A percentile compares a stretch with the other conserved stretches of the same genome.
phyloP scores from a whole-genome alignment of 2,113 vertebrate species.

The Puma concolor region DNA sequence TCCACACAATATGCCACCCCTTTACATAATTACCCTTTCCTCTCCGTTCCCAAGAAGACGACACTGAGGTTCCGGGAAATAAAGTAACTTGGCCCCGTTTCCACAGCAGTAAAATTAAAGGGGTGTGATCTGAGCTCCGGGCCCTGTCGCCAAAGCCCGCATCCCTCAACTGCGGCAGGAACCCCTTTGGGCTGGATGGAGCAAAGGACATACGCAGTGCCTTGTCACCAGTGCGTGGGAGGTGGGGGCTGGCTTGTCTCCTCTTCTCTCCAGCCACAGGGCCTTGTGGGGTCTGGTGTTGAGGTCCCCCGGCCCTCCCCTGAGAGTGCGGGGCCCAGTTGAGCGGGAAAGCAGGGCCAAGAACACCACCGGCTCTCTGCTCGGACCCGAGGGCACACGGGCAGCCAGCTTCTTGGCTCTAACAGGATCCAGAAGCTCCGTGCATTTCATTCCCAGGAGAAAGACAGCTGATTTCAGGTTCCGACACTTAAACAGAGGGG shows the following conservation, averaged over 20 bases:
- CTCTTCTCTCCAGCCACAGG: accelerated
- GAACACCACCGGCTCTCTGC: background rate
- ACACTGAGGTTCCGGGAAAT: background rate
- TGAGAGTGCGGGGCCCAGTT: accelerated
- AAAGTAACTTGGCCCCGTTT: background rate
- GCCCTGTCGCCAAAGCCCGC: background rate
- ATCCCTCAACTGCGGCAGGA: background rate
- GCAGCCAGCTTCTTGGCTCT: background rate
- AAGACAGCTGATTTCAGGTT: background rate
- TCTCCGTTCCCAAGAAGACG: background rate
- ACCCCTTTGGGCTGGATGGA: accelerated
- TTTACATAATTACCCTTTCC: background rate
- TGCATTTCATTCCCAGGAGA: background rate
- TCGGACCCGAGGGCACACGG: accelerated
- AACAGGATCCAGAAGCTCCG: background rate
- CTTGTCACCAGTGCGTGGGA: background rate
- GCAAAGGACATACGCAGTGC: accelerated
- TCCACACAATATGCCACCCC: background rate
- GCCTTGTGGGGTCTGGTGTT: accelerated
- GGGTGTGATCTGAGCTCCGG: background rate
- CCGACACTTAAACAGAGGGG: background rate
- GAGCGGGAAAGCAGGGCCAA: background rate
- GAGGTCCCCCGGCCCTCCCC: too few species aligned
- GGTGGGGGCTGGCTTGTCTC: background rate
- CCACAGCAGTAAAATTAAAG: background rate